These are phyloP conservation scores for Pantherophis guttatus DNA, from an alignment of 2,113 vertebrate species.

Conservation along the genomic window DNA sequence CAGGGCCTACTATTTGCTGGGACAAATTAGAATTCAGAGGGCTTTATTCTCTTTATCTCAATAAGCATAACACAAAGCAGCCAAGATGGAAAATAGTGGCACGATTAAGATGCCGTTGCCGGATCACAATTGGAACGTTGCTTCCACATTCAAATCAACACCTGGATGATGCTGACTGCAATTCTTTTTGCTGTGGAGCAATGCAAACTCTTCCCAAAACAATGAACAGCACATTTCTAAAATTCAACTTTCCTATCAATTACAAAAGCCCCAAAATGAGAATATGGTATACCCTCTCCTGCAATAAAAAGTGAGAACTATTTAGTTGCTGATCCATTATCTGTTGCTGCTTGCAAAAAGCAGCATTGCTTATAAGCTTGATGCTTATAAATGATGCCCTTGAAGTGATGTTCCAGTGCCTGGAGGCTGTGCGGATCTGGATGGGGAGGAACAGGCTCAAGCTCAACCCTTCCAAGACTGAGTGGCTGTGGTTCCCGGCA, in stretches of 20 bases:
- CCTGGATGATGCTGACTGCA: too few species aligned
- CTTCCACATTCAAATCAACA: background rate
- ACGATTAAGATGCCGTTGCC: background rate
- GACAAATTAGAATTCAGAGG: background rate
- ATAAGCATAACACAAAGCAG: background rate
- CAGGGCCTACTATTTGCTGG: background rate
- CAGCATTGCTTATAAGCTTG: too few species aligned
- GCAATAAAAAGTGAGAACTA: background rate
- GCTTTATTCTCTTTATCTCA: background rate
- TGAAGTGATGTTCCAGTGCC: too few species aligned
- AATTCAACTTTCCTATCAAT: background rate
- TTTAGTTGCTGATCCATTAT: background rate
- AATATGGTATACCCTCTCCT: background rate
- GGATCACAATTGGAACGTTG: background rate
- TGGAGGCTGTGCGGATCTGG: too few species aligned
- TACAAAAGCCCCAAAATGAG: background rate
- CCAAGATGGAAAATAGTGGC: background rate
- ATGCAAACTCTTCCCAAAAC: background rate
- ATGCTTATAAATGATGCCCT: too few species aligned
- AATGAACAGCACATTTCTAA: background rate
- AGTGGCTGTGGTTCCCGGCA: too few species aligned
- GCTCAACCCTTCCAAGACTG: too few species aligned
- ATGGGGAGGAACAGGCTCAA: too few species aligned
- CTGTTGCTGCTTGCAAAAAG: background rate
- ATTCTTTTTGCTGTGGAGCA: background rate